Evolutionary conservation across 2,888 invertebrate genomes (phyloP), one percentile per base, ranked within the genome.

Genomic region (Clitarchus hookeri): DNA sequence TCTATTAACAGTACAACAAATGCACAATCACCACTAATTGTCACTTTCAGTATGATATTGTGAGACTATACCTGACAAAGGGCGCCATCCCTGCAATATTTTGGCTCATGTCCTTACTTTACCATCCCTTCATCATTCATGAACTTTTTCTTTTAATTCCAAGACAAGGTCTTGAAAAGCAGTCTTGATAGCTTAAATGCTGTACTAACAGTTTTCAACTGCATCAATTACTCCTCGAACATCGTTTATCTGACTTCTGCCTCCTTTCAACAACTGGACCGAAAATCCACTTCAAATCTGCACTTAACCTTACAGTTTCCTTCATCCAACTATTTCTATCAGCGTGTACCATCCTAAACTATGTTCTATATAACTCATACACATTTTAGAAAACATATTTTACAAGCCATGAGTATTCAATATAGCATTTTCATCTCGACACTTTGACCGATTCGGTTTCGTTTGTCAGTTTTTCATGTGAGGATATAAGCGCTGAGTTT

Each of bases 31-130:
- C 48, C 48, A 48, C 48, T 65, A 65, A 65, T 65, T 16, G 8
- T 19, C 65, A 65, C 65, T 4, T 19, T n/a, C n/a, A 65, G 16
- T 65, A 9, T 48, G 8, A 11, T 65, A 65, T 1, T 65, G 65
- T 65, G 19, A 65, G 19, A 82, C 19, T 82, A 78, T 88, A 90
- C 90, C 90, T 90, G 88, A 91, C 91, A 92, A 95, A 96, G 91
- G 95, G 94, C 91, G 95, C 95, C 95, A 96, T 95, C 93, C 95
- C 96, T 91, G 94, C 94, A 94, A 96, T 93, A 93, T 96, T 95
- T 92, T 96, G 96, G 95, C 95, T 95, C 96, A 96, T 96, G 88
- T 88, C 88, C 88, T 88, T 86, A 86, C 88, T 88, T 86, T 87
- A 86, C 88, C 86, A 88, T 87, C 87, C 87, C 87, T 87, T 87